A percentile compares a stretch with the other conserved stretches of the same genome.
Conservation (phyloP, 2,113 vertebrate species). For the Tinamus guttatus region DNA sequence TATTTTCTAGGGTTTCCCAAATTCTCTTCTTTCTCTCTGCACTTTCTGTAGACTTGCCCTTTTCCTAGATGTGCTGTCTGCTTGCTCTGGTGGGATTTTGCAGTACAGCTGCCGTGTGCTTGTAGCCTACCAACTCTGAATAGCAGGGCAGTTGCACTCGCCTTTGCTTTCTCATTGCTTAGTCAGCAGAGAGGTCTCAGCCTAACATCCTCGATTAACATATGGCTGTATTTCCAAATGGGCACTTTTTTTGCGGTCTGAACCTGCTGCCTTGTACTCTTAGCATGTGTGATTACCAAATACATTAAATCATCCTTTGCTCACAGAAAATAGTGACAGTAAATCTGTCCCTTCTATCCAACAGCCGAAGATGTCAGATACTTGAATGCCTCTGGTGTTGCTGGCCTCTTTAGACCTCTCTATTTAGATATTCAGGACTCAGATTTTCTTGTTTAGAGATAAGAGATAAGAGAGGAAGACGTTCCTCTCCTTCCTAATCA, state of each 20-base stretch:
- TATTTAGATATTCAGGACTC: not conserved
- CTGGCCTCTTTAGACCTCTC: not conserved
- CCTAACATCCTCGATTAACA: not conserved
- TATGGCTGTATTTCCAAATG: not conserved
- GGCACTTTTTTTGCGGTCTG: not conserved
- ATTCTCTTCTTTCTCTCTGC: not conserved
- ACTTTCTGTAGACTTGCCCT: not conserved
- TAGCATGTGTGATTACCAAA: not conserved
- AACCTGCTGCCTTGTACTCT: not conserved
- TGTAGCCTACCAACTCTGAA: not conserved
- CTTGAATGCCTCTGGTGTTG: not conserved
- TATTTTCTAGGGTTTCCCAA: not conserved
- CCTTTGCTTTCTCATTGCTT: not conserved
- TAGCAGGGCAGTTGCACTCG: not conserved
- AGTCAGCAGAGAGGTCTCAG: not conserved
- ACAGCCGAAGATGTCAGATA: not conserved
- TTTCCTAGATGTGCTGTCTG: not conserved
- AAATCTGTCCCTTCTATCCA: not conserved
- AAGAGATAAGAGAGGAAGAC: not conserved
- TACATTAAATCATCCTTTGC: not conserved
- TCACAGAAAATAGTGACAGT: not conserved
- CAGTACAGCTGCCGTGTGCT: not conserved
- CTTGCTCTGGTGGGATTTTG: not conserved
- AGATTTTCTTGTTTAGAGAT: not conserved
- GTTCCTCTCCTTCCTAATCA: too few relatives aligned